Conservation (phyloP, 2,888 invertebrate species). For the Ischnus inquisitorius region DNA sequence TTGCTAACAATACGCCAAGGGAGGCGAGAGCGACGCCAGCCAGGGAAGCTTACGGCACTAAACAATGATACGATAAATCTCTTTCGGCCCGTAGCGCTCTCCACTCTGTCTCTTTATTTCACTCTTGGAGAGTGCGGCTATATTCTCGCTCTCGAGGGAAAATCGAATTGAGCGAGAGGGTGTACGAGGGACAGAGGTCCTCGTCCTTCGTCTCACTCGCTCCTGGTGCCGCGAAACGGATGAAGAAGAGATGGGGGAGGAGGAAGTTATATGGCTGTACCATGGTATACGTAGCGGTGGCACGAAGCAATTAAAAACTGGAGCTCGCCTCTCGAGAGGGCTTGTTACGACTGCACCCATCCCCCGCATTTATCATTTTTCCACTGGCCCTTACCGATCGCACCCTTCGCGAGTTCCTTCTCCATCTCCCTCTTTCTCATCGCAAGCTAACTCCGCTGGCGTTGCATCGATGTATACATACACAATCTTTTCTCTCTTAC, state of each 20-base stretch:
- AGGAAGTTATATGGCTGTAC: constrained; percentile 22
- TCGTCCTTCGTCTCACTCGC: constrained; percentile 53
- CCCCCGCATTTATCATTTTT: constrained; percentile 82
- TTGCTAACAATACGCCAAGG: constrained; percentile 68
- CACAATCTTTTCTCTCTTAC: constrained; percentile 37
- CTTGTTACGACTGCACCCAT: constrained; percentile 81
- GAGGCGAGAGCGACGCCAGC: constrained; percentile 70
- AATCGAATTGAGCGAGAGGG: constrained; percentile 62
- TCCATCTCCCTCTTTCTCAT: constrained; percentile 15
- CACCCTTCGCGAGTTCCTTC: constrained; percentile 15
- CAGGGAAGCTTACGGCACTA: constrained; percentile 77
- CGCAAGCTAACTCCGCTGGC: neutral
- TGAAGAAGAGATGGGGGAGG: constrained; percentile 9
- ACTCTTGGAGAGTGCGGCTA: constrained; percentile 54
- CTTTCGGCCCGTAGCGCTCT: constrained; percentile 69
- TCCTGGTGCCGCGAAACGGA: constrained; percentile 24
- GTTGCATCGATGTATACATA: constrained; percentile 11
- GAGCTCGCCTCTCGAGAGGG: constrained; percentile 78
- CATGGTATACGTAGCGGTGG: constrained; percentile 56
- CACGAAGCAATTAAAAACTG: constrained; percentile 76
- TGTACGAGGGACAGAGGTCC: constrained; percentile 50
- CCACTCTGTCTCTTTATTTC: constrained; percentile 74
- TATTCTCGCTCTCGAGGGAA: constrained; percentile 62
- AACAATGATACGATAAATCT: constrained; percentile 84
- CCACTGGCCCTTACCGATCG: constrained; percentile 72